Evolutionary conservation across 2,797 vertebrate species (phyloP), one percentile per base, ranked within the genome.

Genomic region (Allobates femoralis): DNA sequence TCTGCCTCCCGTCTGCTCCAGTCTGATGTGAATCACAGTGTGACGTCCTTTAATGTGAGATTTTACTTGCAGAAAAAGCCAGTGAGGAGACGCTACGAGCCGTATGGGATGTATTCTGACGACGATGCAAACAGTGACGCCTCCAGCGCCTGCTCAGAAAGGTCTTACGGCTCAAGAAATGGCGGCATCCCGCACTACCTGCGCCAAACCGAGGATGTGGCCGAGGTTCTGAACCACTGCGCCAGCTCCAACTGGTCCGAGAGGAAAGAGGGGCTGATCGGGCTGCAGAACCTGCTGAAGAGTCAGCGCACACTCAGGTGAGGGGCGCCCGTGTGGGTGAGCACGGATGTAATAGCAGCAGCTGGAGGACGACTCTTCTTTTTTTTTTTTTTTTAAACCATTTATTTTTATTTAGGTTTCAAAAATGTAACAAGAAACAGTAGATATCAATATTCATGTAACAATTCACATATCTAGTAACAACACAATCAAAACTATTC

Each of bases 171-270:
- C 86, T 99, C 98, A 3, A 91, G 98, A 34, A 99, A 99, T 0
- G 97, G 98, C 1, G 97, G 97, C 55, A 94, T 96, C 51, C 97
- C 98, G 0, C 98, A 99, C 87, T 99, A 98, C 90, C 92, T 99
- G 91, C 95, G 98, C 0, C 98, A 99, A 92, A 98, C 97, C 0
- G 98, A 99, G 86, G 98, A 99, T 0, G 98, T 99, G 89, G 98
- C 98, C 0, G 98, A 99, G 92, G 97, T 99, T 84, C 95, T 99
- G 64, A 99, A 99, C 93, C 98, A 99, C 93, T 99, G 98, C 15
- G 98, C 98, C 89, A 99, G 97, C 93, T 96, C 98, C 91, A 99
- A 99, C 93, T 99, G 98, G 98, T 98, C 98, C 0, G 98, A 99
- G 90, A 95, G 98, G 90, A 99, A 99, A 82, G 98, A 99, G 88